These are phyloP conservation scores for Falcunculus frontatus DNA, from an alignment of 2,113 vertebrate species.

Conservation along the genomic window DNA sequence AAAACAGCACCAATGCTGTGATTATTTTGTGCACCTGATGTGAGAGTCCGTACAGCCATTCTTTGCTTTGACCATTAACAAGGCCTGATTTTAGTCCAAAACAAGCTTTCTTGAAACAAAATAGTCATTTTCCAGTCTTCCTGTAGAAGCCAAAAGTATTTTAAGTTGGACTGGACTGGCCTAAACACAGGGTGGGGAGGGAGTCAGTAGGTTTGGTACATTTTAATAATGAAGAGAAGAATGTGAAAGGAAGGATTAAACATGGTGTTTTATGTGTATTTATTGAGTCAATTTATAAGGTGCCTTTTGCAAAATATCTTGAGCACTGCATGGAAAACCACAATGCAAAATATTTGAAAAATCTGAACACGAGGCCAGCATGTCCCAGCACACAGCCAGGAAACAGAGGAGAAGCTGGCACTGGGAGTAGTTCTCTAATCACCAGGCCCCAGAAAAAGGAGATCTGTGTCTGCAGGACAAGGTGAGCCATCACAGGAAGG, in stretches of 20 bases:
- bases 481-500: neutral
- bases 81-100: conserved; percentile 50
- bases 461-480: neutral
- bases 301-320: conserved; percentile 61
- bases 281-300: conserved; percentile 59
- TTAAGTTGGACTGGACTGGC: neutral
- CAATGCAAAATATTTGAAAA: conserved; percentile 59
- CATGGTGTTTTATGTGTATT: conserved; percentile 48
- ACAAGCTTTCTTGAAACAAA: conserved; percentile 56
- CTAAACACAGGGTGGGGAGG: neutral
- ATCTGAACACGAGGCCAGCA: conserved; percentile 3
- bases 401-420: conserved; percentile 28
- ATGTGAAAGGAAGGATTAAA: conserved; percentile 66
- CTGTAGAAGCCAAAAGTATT: conserved; percentile 59
- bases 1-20: neutral
- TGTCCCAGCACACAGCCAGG: conserved; percentile 12
- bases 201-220: neutral
- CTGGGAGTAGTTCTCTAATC: neutral
- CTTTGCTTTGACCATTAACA: neutral
- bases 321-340: conserved; percentile 28
- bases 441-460: neutral
- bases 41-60: neutral
- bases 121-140: conserved; percentile 42
- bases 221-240: conserved; percentile 47
- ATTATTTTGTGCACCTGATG: conserved; percentile 5